These are phyloP conservation scores for Diplosoma virens DNA, from an alignment of 23 tunicate species.

Conservation along the genomic window DNA sequence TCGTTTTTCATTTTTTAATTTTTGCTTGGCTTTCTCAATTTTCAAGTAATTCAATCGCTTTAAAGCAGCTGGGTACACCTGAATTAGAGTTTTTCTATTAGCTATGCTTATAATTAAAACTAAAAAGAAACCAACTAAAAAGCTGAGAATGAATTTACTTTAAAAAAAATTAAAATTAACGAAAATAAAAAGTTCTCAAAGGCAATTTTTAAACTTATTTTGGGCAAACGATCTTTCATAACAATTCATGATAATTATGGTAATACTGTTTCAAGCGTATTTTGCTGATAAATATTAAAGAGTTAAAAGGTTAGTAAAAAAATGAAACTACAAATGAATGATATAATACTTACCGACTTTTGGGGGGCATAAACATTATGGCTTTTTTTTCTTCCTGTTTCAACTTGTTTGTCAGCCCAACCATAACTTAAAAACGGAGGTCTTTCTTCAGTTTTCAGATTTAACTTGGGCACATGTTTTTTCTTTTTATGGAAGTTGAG, in stretches of 20 bases:
- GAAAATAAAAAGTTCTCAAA: no score
- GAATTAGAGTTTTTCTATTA: no score
- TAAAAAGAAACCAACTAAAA: no score
- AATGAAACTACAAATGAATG: background rate
- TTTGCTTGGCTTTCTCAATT: conserved; percentile 36
- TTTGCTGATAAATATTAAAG: background rate
- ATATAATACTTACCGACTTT: conserved; percentile 40
- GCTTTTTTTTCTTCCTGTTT: conserved; percentile 69
- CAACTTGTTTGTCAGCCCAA: conserved; percentile 70
- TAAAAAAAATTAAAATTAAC: no score
- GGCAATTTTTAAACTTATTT: no score
- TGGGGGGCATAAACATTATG: conserved; percentile 74
- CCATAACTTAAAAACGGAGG: conserved; percentile 87
- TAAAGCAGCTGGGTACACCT: conserved; percentile 73
- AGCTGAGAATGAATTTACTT: no score
- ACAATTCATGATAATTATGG: background rate
- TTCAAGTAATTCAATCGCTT: conserved; percentile 36
- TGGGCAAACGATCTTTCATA: no score
- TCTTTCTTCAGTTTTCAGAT: conserved; percentile 20
- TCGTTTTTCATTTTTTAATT: conserved; percentile 23
- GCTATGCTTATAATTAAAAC: no score
- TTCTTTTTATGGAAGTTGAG: no score
- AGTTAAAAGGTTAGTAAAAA: background rate
- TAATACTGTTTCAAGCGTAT: background rate
- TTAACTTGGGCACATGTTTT: no score